A percentile compares a stretch with the other conserved stretches of the same genome.
phyloP scores from a whole-genome alignment of 2,888 invertebrate genomes.

The Drosophila quinaria region DNA sequence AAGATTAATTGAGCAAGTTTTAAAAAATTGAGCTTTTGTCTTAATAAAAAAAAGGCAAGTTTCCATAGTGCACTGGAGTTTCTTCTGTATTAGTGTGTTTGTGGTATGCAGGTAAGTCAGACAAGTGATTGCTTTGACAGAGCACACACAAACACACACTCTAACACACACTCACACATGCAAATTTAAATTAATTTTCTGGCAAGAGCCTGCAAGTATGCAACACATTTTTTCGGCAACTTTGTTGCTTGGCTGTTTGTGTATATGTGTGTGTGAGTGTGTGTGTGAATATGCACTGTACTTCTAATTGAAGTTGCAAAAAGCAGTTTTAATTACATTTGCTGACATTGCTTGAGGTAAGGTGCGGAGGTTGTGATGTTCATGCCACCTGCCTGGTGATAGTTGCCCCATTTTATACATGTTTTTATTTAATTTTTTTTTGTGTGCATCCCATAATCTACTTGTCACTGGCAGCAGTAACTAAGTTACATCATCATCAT shows the following conservation, averaged over 20 bases:
- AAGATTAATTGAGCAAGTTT: not conserved
- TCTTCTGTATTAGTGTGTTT: constrained; percentile 3
- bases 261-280: not conserved
- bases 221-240: constrained; percentile 57
- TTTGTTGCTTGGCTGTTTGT: constrained; percentile 25
- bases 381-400: constrained; percentile 7
- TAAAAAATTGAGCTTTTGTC: not conserved
- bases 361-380: not conserved
- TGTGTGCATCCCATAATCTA: constrained; percentile 11
- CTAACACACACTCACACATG: constrained; percentile 18
- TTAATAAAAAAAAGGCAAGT: not conserved
- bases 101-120: constrained; percentile 51
- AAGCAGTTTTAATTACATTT: constrained; percentile 79
- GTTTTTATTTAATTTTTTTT: constrained; percentile 10
- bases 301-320: constrained; percentile 75
- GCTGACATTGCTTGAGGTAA: constrained; percentile 24
- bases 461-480: not conserved
- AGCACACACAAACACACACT: constrained; percentile 27
- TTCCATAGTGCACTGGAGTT: not conserved
- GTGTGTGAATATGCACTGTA: constrained; percentile 33
- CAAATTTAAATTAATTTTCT: constrained; percentile 70
- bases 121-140: constrained; percentile 60
- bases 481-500: constrained; percentile 11
- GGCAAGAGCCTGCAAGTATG: constrained; percentile 70
- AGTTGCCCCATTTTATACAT: constrained; percentile 2